Evolutionary conservation across 2,888 invertebrate species (phyloP), one percentile per base, ranked within the genome.

Genomic region (Myopa testacea): DNA sequence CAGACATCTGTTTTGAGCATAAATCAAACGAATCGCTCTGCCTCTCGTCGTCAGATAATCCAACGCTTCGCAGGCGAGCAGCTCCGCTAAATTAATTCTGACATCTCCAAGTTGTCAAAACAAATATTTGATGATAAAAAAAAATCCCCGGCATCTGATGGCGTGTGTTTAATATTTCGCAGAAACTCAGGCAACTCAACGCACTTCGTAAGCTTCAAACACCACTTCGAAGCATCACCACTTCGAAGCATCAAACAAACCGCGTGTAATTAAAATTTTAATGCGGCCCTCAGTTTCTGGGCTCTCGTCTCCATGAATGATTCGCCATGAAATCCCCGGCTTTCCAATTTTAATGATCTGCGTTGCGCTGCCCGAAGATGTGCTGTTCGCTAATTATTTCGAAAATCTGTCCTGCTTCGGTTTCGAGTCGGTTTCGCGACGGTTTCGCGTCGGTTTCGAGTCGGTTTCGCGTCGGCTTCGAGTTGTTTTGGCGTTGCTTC

Each of bases 181-280:
- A 55, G 55, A n/a, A 55, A n/a, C n/a, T 65, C 65, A 65, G 34
- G 34, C 34, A 63, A 34, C 63, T 63, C 63, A 14, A 26, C 26
- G 50, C 50, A 50, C 50, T 26, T 26, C 26, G 26, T 26, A 26
- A 26, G 45, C 45, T 45, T 10, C 45, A 45, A 45, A 45, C 45
- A 45, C 3, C 45, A 10, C 45, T 45, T 45, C 7, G 45, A 45
- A 45, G 63, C 63, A n/a, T n/a, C n/a, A n/a, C n/a, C n/a, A 40
- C 40, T 67, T 38, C 40, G n/a, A n/a, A n/a, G 16, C 55, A 55
- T 55, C 55, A 55, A 55, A 55, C n/a, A 26, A 62, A 26, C 62
- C 34, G 62, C 8, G 37, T 34, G 65, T 16, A 65, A 65, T 65
- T 65, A 65, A 65, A 65, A 65, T 65, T 65, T 34, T 65, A 65